Conservation (phyloP, 2,888 invertebrate genomes). For the Eristalis tenax region DNA sequence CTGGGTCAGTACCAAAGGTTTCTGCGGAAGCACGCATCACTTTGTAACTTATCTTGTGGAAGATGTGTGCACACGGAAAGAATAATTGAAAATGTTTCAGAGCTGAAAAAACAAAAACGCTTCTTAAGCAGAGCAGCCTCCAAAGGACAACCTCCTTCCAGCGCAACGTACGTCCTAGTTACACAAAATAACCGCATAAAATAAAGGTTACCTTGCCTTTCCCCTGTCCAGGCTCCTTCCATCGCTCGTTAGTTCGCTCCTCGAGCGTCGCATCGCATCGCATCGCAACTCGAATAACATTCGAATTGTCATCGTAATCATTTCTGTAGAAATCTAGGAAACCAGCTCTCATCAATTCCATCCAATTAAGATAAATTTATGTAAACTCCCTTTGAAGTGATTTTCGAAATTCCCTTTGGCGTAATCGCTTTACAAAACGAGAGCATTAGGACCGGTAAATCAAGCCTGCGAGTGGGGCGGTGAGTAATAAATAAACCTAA, state of each 20-base stretch:
- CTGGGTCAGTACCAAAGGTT: no score
- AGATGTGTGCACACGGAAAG: no score
- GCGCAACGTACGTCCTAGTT: not conserved
- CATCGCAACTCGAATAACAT: not conserved
- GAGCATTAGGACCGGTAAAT: slow-evolving; percentile 58
- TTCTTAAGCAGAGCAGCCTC: no score
- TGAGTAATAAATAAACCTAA: slow-evolving; percentile 68
- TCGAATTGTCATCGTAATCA: slow-evolving; percentile 41
- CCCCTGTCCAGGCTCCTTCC: not conserved
- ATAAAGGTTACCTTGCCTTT: not conserved
- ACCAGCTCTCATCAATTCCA: slow-evolving; percentile 54
- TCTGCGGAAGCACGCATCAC: no score
- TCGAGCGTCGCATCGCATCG: not conserved
- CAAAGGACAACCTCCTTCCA: no score
- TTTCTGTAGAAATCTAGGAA: slow-evolving; percentile 18
- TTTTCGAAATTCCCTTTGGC: slow-evolving; percentile 58
- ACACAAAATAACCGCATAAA: not conserved
- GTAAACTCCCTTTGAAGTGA: slow-evolving; percentile 68
- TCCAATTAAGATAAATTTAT: slow-evolving; percentile 67
- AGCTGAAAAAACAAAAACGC: no score
- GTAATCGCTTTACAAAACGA: slow-evolving; percentile 69
- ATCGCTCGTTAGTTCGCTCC: not conserved
- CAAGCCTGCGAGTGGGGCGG: slow-evolving; percentile 43
- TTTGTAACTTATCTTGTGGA: no score
- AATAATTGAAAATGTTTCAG: no score